Base-by-base conservation (phyloP, 2,888 invertebrate species). In the Tromatobia lineatoria region DNA sequence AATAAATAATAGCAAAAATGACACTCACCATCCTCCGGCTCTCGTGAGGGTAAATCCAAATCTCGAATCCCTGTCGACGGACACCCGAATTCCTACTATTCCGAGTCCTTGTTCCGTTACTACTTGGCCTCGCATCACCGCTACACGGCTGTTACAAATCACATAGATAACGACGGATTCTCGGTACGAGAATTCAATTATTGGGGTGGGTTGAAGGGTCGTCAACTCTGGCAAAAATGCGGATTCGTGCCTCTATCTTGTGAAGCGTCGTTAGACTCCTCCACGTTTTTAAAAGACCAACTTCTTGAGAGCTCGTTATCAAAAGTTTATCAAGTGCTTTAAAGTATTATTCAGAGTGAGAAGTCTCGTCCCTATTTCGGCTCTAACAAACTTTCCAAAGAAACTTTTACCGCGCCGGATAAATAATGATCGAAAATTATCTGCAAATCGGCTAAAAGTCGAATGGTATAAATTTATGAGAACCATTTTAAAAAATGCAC, bases 51-150 rank as follows among this genome's bases (percentile, higher is more conserved):
- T 99, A 95, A 99, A 99, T 89, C 99, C 99, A 94, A 99, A 98
- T 89, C 98, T 96, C 67, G 98, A 97, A 94, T 99, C 98, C 87
- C 96, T 96, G 94, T 98, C 98, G 91, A 99, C 98, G 86, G 98
- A 98, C 82, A 99, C 99, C 89, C 99, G 96, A 93, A 99, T 99
- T 93, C 99, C 99, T 93, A 98, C 97, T 94, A 99, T 97, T 89
- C 99, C 99, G 89, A 98, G 96, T 87, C 99, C 98, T 95, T 99
- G 98, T 83, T 97, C 97, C 85, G 98, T 97, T 89, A 99, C 96
- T 92, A 99, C 99, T 95, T 98, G 98, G 89, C 99, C 99, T 93
- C 99, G 96, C 96, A 99, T 98, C 94, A 99, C 99, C 92, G 99
- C 98, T 92, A 99, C 99, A 94, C 99, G 98, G 95, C 99, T 99